Evolutionary conservation across 2,113 vertebrate genomes (phyloP).

Genomic region (Mugil cephalus): DNA sequence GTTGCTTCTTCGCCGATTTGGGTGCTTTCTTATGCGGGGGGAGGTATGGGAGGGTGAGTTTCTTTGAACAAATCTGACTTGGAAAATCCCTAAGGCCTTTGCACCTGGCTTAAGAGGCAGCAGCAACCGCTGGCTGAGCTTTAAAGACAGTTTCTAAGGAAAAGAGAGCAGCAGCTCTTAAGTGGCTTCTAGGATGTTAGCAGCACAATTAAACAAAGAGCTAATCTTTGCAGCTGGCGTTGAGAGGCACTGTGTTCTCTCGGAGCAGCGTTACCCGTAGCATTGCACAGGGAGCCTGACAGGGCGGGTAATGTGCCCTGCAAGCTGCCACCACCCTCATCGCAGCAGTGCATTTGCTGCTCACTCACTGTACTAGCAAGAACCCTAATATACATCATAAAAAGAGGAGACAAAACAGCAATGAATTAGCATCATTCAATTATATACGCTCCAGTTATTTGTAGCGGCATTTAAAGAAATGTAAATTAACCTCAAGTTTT

Average conservation of each 20-base stretch:
- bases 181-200: slow-evolving; percentile 65
- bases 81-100: slow-evolving; percentile 50
- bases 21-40: slow-evolving; percentile 10
- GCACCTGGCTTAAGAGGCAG: slow-evolving; percentile 51
- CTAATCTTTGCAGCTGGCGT: slow-evolving; percentile 79
- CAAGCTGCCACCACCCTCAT: slow-evolving; percentile 39
- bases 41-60: not conserved
- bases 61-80: slow-evolving; percentile 36
- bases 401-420: slow-evolving; percentile 30
- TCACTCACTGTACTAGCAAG: slow-evolving; percentile 20
- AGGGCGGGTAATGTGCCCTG: slow-evolving; percentile 67
- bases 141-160: slow-evolving; percentile 63
- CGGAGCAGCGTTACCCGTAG: slow-evolving; percentile 43
- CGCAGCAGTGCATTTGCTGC: slow-evolving; percentile 36
- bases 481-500: slow-evolving; percentile 70
- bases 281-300: slow-evolving; percentile 59
- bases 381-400: slow-evolving; percentile 56
- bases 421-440: slow-evolving; percentile 78
- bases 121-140: slow-evolving; percentile 59
- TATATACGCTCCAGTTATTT: slow-evolving; percentile 72
- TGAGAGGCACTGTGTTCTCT: slow-evolving; percentile 65
- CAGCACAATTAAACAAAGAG: slow-evolving; percentile 81
- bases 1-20: slow-evolving; percentile 19
- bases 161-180: slow-evolving; percentile 49
- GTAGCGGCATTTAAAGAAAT: slow-evolving; percentile 70